Evolutionary conservation across 2,797 vertebrate genomes (phyloP), one percentile per base, ranked within the genome.

Genomic region (Cossypha dichroa): DNA sequence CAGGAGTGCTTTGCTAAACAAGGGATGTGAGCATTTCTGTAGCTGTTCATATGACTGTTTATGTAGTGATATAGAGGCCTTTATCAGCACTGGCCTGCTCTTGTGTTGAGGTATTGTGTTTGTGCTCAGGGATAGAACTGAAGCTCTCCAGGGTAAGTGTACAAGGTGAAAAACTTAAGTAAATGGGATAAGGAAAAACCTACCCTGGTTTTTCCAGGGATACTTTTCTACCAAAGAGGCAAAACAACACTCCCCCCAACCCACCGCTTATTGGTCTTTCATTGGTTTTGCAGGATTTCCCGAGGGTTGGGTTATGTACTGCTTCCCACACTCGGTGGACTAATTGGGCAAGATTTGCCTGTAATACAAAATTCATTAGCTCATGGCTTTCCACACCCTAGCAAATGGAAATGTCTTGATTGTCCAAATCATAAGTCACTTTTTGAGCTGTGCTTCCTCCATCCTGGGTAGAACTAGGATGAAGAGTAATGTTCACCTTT

Each of bases 271-370:
- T 45, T 85, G 11, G 10, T 22, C 10, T 84, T 86, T 14, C 7
- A 3, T 31, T 55, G 23, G 13, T 67, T 64, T 67, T 75, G 22
- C 34, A 41, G 60, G 8, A 11, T 88, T 85, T 88, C 28, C 20
- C 51, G 11, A n/a, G 21, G 7, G 3, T 18, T 52, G 22, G 11
- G 16, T 55, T 85, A 12, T 48, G 4, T 51, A 9, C 36, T 0
- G 0, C 45, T 64, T 85, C 46, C 34, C 15, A 31, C 7, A 66
- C 12, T 2, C 0, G 4, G 18, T 0, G 0, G 34, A 22, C 31
- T 68, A 22, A 34, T 51, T 68, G 49, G 58, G 19, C 22, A 20
- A 28, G 20, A 31, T 74, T 80, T 88, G 29, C 36, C 58, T 33
- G 26, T 62, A 56, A 12, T 21, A 41, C 34, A 63, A 16, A 68